Evolutionary conservation across 2,797 vertebrate genomes (phyloP), one percentile per base, ranked within the genome.

Genomic region (Vireo griseus): DNA sequence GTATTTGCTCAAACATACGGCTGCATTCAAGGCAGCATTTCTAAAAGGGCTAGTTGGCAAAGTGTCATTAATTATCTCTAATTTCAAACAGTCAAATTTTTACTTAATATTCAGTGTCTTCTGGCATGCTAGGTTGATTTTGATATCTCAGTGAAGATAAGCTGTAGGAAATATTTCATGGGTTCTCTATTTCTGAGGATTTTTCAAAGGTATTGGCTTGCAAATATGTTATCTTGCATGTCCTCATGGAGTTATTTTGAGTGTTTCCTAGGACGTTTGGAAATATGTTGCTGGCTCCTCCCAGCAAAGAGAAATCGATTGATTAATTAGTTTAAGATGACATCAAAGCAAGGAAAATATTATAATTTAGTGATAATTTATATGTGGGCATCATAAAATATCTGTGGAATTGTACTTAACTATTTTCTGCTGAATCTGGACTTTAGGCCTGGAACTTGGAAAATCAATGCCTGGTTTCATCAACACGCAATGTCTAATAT

Each of bases 381-480:
- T 66, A 37, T 12, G 13, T 65, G 79, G 59, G 0, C n/a, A 73
- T 69, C 7, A 35, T 52, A 45, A 88, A 79, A 57, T 59, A 73
- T 37, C 29, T 82, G 55, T 85, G 52, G 29, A 82, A 68, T 82
- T 3, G 3, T 76, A 78, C 73, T 78, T 86, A 90, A 91, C 24
- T 39, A 2, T 66, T 79, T 94, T 92, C n/a, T 90, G 18, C 68
- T 90, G 67, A 95, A 94, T 88, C 52, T 77, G 59, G 40, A 85
- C 59, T 97, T 85, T 69, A 98, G 98, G 77, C 96, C 97, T 65
- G 98, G 98, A 51, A 96, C 68, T 16, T 98, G 98, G 98, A 97
- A 94, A 93, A 98, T 98, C 83, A 92, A 61, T 83, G 97, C 95
- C 57, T 95, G 87, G 79, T 98, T 97, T 95, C 9, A 37, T 42